Evolutionary conservation across 92 coral and sea anemone species (phyloP).

Genomic region (Phenganax stokvisi): DNA sequence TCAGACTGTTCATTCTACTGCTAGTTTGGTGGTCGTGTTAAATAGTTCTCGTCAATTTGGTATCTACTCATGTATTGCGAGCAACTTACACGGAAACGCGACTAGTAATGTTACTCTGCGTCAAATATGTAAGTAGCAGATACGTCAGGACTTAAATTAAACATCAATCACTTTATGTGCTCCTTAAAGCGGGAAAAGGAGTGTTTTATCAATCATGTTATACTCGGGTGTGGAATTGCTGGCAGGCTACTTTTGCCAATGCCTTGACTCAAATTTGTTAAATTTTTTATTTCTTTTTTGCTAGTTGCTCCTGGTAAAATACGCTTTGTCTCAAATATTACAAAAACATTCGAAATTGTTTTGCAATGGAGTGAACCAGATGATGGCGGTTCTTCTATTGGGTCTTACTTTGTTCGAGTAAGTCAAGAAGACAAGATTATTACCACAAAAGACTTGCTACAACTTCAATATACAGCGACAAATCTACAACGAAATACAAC

Average conservation of each 20-base stretch:
- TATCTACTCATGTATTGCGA: constrained; percentile 38
- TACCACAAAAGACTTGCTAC: not conserved
- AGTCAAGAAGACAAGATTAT: not conserved
- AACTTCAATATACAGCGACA: not conserved
- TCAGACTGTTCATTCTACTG: not conserved
- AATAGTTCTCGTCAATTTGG: constrained; percentile 38
- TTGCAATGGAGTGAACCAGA: not conserved
- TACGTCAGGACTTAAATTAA: too few species aligned
- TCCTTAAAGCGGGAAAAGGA: too few species aligned
- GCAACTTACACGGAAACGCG: constrained; percentile 35
- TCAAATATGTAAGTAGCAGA: constrained; percentile 38
- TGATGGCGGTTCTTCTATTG: not conserved
- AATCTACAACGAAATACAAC: not conserved
- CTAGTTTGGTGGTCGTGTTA: not conserved
- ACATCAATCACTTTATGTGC: too few species aligned
- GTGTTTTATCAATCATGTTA: too few species aligned
- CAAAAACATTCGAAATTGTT: not conserved
- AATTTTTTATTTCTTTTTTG: not conserved
- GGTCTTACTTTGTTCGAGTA: not conserved
- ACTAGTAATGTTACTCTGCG: constrained; percentile 31
- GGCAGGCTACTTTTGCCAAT: too few species aligned
- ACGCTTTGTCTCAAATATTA: not conserved
- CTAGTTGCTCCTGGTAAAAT: constrained; percentile 7
- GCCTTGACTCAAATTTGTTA: too few species aligned
- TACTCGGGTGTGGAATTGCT: too few species aligned